Percentiles rank a stretch among this genome's conserved stretches.
These are phyloP conservation scores for Zaprionus camerounensis DNA, from an alignment of 1,140 invertebrate genomes.

Conservation along the genomic window DNA sequence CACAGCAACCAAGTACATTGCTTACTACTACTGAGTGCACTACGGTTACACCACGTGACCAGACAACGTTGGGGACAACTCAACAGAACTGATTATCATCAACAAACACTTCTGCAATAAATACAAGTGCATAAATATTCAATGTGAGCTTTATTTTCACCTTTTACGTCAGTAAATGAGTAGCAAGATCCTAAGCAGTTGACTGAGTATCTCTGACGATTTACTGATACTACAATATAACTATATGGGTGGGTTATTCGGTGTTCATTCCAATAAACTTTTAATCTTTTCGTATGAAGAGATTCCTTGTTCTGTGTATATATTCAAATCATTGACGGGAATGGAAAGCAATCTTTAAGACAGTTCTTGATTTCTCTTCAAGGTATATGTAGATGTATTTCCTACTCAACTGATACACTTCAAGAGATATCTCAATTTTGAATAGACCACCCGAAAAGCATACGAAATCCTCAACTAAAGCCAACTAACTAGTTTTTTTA, in stretches of 20 bases:
- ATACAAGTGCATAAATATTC: not conserved
- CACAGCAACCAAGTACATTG: not conserved
- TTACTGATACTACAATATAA: too few species aligned
- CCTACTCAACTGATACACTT: not conserved
- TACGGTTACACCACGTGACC: not conserved
- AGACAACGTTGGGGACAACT: too few species aligned
- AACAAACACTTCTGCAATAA: not conserved
- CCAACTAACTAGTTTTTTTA: conserved; percentile 69
- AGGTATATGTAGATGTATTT: too few species aligned
- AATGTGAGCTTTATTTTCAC: not conserved
- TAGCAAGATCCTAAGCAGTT: too few species aligned
- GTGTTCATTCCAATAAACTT: too few species aligned
- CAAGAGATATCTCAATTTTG: not conserved
- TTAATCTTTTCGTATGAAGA: too few species aligned
- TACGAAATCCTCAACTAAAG: conserved; percentile 40
- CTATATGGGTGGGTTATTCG: too few species aligned
- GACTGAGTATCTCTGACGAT: too few species aligned
- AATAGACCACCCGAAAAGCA: conserved; percentile 58
- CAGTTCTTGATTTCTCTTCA: too few species aligned
- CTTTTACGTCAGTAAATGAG: not conserved
- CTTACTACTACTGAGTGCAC: not conserved
- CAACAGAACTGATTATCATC: not conserved
- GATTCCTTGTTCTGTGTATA: too few species aligned
- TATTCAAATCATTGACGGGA: too few species aligned
- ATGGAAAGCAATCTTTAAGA: too few species aligned